Conservation (phyloP, 2,797 vertebrate genomes). For the Centropyge bicolor region DNA sequence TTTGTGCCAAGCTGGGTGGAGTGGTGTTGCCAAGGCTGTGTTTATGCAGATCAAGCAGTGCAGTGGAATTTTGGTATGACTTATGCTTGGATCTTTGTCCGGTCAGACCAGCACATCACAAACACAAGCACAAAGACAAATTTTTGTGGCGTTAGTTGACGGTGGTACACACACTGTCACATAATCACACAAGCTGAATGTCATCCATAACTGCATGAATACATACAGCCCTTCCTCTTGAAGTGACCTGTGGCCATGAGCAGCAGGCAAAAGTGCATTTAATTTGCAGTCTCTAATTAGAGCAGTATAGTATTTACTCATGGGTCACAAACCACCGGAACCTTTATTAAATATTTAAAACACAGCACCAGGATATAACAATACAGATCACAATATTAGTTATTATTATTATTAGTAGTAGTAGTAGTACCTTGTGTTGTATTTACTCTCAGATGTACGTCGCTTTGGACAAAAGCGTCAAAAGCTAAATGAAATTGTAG, state of each 20-base stretch:
- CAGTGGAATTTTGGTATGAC: background rate
- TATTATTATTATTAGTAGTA: too few relatives aligned
- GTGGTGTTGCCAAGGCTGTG: slow-evolving; percentile 13
- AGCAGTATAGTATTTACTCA: background rate
- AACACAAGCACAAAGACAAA: background rate
- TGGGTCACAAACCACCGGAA: background rate
- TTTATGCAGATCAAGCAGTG: slow-evolving; percentile 24
- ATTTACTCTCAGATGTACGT: too few relatives aligned
- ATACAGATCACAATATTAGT: too few relatives aligned
- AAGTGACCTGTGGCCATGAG: background rate
- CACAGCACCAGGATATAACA: too few relatives aligned
- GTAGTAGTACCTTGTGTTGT: too few relatives aligned
- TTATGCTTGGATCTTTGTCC: background rate
- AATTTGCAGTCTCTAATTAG: too few relatives aligned
- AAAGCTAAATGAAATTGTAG: too few relatives aligned
- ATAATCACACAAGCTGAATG: background rate
- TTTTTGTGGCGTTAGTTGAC: slow-evolving; percentile 12
- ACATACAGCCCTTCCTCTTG: background rate
- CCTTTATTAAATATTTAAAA: background rate
- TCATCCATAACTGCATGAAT: background rate
- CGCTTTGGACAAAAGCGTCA: too few relatives aligned
- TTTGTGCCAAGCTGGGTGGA: background rate
- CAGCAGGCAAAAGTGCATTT: too few relatives aligned
- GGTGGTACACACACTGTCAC: background rate
- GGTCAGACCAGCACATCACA: slow-evolving; percentile 7